A percentile compares a stretch with the other conserved stretches of the same genome.
Evolutionary conservation across 1,140 invertebrate genomes (phyloP).

Genomic region (Drosophila melanogaster): Release_6_plus_ISO1_MT NC_004354.4:4293501-4294000

Average conservation of each 20-base stretch:
- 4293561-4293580: too few species aligned
- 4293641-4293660: too few species aligned
- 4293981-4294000: neutral
- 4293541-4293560: too few species aligned
- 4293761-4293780: conserved; percentile 55
- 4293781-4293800: conserved; percentile 30
- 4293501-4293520: too few species aligned
- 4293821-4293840: too few species aligned
- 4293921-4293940: conserved; percentile 62
- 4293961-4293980: conserved; percentile 1
- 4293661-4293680: neutral
- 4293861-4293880: conserved; percentile 7
- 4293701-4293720: conserved; percentile 44
- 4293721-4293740: conserved; percentile 39
- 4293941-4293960: conserved; percentile 35
- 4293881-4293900: conserved; percentile 51
- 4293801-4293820: conserved; percentile 5
- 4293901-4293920: conserved; percentile 41
- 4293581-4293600: too few species aligned
- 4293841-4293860: too few species aligned
- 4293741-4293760: conserved; percentile 63
- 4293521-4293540: too few species aligned
- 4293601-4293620: too few species aligned
- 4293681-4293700: conserved; percentile 6
- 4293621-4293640: too few species aligned